Evolutionary conservation across 35 echinoderm and acorn worm genomes (phyloP), one percentile per base, ranked within the genome.

Genomic region (Nesometra sesokonis): DNA sequence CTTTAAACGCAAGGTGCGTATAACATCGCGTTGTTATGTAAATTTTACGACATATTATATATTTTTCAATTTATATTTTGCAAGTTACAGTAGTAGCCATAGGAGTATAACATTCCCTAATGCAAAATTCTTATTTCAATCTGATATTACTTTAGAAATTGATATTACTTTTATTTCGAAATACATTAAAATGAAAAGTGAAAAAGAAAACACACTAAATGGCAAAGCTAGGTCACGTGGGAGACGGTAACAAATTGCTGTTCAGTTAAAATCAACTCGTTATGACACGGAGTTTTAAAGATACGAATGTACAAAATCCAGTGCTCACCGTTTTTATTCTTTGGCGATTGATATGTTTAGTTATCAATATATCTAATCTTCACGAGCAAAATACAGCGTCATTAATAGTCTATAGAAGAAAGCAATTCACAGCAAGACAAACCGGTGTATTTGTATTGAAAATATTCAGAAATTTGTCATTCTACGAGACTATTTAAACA

Each of bases 141-240:
- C 15, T 67, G 52, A 67, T 67, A 67, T 67, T 27, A 67, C 52
- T 27, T 11, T 67, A 67, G 52, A 9, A 19, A 67, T 67, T 67
- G 52, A 67, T 67, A 67, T 19, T 67, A 67, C 52, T 67, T 67
- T 19, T 67, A 67, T 67, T 67, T 67, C 52, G 52, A 67, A 67
- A 67, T 67, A 67, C 52, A 67, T 67, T 67, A 67, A 67, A 67
- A 67, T 67, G 52, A 67, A 67, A 67, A 67, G 52, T 67, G 52
- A 67, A 67, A 67, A 67, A 67, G 21, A 67, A 27, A 11, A 67
- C 39, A 43, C 8, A 67, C 52, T 67, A 67, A 67, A 67, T 67
- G 52, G 52, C 52, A 27, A 67, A 67, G 52, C 52, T 67, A 67
- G 52, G 11, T 67, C 52, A 67, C 52, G 52, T 67, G 52, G 2